phyloP scores from a whole-genome alignment of 2,888 invertebrate species.

The Cistogaster globosa region DNA sequence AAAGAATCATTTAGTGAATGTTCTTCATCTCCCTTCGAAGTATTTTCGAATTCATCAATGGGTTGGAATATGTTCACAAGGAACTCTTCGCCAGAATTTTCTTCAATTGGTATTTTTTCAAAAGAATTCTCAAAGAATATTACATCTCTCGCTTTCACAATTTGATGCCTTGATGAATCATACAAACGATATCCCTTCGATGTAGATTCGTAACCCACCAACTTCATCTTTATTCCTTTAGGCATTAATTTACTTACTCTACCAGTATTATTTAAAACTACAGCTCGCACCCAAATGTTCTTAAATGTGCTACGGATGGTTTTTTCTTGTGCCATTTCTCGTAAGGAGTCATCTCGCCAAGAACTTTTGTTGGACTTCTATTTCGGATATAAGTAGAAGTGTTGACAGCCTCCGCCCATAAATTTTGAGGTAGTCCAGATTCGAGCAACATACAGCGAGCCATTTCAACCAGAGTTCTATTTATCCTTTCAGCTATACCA shows the following conservation, averaged over 20 bases:
- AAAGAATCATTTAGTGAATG: not conserved
- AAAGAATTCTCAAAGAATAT: not conserved
- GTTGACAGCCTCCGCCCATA: too few relatives aligned
- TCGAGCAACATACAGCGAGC: too few relatives aligned
- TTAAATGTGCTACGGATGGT: constrained; percentile 58
- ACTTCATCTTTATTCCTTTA: too few relatives aligned
- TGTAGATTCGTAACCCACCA: constrained; percentile 52
- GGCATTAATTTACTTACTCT: too few relatives aligned
- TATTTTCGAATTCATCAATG: not conserved
- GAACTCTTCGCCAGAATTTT: too few relatives aligned
- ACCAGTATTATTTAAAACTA: too few relatives aligned
- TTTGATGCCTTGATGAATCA: constrained; percentile 27
- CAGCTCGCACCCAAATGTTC: constrained; percentile 55
- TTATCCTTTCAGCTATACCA: too few relatives aligned
- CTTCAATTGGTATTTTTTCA: constrained; percentile 31
- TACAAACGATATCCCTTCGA: constrained; percentile 62
- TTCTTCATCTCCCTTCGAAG: not conserved
- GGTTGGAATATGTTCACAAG: not conserved
- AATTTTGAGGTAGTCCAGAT: too few relatives aligned
- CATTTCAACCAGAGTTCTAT: too few relatives aligned
- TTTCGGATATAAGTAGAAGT: too few relatives aligned
- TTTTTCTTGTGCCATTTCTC: constrained; percentile 67
- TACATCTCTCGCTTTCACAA: constrained; percentile 53
- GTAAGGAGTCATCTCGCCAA: constrained; percentile 69
- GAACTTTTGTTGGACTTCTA: too few relatives aligned